Conservation (phyloP, 2,113 vertebrate genomes). For the Tautogolabrus adspersus region DNA sequence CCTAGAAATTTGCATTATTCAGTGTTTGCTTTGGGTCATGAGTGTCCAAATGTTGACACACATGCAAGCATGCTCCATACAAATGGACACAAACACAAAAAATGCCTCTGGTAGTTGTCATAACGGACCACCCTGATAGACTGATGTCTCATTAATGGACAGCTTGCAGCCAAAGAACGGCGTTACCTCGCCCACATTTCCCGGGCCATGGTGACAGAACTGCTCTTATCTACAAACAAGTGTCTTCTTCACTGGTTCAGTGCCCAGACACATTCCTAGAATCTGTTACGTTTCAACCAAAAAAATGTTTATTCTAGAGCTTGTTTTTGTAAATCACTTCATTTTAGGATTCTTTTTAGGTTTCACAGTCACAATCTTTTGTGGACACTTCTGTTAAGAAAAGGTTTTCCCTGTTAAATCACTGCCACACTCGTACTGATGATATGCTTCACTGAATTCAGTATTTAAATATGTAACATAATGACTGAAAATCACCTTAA, state of each 20-base stretch:
- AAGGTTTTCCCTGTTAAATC: too few relatives aligned
- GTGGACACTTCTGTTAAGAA: too few relatives aligned
- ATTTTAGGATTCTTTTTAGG: too few relatives aligned
- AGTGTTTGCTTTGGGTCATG: constrained; percentile 49
- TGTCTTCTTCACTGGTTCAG: constrained; percentile 6
- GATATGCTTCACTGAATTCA: too few relatives aligned
- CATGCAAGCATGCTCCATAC: neutral
- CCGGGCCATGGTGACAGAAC: constrained; percentile 52
- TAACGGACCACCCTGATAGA: constrained; percentile 67
- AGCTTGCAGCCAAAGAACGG: constrained; percentile 65
- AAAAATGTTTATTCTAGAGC: neutral
- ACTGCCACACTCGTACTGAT: neutral
- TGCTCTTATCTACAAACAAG: constrained; percentile 50
- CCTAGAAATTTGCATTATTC: constrained; percentile 62
- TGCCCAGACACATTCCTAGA: neutral
- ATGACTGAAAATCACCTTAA: too few relatives aligned
- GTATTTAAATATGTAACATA: too few relatives aligned
- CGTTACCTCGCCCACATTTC: constrained; percentile 68
- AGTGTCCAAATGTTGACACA: constrained; percentile 24
- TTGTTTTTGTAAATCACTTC: too few relatives aligned
- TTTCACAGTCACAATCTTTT: too few relatives aligned
- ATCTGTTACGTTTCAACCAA: constrained; percentile 6
- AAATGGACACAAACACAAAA: constrained; percentile 34
- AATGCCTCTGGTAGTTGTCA: constrained; percentile 74
- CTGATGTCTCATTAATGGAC: constrained; percentile 75